phyloP scores from a whole-genome alignment of 2,113 vertebrate species.

The Percina caprodes region DNA sequence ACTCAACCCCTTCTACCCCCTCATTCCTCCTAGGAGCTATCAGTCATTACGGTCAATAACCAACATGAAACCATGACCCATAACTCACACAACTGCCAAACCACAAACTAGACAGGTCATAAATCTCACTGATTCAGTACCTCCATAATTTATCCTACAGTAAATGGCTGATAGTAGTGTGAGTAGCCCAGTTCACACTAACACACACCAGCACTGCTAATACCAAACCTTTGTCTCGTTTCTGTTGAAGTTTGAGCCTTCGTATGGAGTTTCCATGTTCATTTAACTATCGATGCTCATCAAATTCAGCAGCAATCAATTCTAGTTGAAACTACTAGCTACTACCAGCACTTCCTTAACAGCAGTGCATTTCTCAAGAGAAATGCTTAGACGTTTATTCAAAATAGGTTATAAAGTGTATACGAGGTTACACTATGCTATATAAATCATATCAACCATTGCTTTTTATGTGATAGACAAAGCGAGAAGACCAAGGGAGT shows the following conservation, averaged over 20 bases:
- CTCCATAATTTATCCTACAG: constrained; percentile 26
- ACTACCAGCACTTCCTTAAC: neutral
- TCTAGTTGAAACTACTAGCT: neutral
- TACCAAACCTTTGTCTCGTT: neutral
- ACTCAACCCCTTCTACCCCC: constrained; percentile 2
- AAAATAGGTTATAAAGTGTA: neutral
- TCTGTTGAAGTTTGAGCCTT: neutral
- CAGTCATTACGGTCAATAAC: constrained; percentile 52
- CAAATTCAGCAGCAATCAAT: neutral
- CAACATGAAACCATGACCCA: constrained; percentile 36
- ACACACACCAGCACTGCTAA: neutral
- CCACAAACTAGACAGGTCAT: constrained; percentile 33
- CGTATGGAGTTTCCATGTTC: neutral
- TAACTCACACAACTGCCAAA: constrained; percentile 45
- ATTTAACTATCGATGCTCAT: neutral
- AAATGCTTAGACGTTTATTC: neutral
- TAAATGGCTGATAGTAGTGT: neutral
- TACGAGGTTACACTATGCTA: neutral
- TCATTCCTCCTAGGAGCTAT: constrained; percentile 39
- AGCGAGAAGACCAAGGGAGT: neutral
- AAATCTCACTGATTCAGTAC: constrained; percentile 43
- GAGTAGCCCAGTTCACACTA: neutral
- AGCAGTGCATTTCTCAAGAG: neutral
- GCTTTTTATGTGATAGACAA: neutral
- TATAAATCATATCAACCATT: neutral